phyloP scores from a whole-genome alignment of 2,113 vertebrate genomes.

The Gymnobelideus leadbeateri region DNA sequence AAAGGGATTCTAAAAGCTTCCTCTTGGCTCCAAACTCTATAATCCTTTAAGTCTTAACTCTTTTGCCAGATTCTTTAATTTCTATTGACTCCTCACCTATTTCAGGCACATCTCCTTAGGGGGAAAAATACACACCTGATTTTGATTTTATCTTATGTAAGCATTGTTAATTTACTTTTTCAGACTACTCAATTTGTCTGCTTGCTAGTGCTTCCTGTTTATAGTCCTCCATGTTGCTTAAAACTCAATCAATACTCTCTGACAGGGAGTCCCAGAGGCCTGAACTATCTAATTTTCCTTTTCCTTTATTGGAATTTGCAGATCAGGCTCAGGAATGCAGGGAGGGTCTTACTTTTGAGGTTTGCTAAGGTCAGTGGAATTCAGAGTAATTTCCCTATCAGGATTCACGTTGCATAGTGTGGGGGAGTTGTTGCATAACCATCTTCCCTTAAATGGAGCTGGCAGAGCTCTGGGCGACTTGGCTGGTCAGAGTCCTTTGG shows the following conservation, averaged over 20 bases:
- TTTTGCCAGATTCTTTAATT: neutral
- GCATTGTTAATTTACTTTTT: neutral
- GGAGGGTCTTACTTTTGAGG: neutral
- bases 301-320: conserved; percentile 29
- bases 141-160: conserved; percentile 9
- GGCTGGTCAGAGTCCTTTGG: neutral
- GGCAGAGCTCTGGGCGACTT: neutral
- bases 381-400: neutral
- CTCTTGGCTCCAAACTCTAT: neutral
- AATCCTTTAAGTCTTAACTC: neutral
- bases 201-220: neutral
- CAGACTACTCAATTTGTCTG: neutral
- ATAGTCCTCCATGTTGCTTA: neutral
- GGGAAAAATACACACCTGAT: neutral
- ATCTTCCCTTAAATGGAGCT: neutral
- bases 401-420: neutral
- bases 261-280: neutral
- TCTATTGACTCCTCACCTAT: neutral
- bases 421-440: neutral
- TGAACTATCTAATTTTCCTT: neutral
- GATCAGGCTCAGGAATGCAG: conserved; percentile 5
- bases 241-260: neutral
- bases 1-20: neutral
- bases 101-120: neutral
- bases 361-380: neutral